These are phyloP conservation scores for Andrena flavipes DNA, from an alignment of 2,888 invertebrate species.

Conservation along the genomic window DNA sequence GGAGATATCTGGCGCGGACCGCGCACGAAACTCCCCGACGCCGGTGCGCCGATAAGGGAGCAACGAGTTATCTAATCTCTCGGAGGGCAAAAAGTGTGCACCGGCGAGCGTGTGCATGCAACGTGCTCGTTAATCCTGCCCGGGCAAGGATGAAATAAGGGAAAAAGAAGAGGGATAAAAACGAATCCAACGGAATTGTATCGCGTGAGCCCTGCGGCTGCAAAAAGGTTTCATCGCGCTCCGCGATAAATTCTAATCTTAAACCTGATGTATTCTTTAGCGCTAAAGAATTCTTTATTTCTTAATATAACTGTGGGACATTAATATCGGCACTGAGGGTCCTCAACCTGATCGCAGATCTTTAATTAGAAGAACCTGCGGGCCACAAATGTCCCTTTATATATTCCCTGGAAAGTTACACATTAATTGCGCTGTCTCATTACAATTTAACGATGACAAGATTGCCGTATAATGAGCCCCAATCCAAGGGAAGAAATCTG, in stretches of 20 bases:
- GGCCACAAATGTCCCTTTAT: no score
- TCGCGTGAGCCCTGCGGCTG: constrained; percentile 19
- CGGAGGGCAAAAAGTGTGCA: constrained; percentile 15
- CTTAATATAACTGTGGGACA: not conserved
- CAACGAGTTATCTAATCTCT: constrained; percentile 49
- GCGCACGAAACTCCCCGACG: constrained; percentile 29
- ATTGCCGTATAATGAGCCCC: not conserved
- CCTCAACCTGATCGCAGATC: no score
- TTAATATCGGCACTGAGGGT: no score
- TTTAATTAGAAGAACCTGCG: no score
- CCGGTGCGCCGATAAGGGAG: constrained; percentile 20
- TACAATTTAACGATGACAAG: not conserved
- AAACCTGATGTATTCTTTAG: not conserved
- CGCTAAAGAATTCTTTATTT: not conserved
- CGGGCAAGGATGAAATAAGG: constrained; percentile 16
- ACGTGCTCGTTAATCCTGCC: constrained; percentile 65
- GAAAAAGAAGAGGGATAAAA: not conserved
- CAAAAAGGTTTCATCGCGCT: not conserved
- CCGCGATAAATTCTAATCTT: not conserved
- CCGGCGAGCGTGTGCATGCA: constrained; percentile 46
- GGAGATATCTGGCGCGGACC: not conserved
- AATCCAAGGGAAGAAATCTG: not conserved
- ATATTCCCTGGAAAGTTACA: not conserved
- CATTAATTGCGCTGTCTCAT: not conserved
- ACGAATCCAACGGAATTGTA: constrained; percentile 9